These are phyloP conservation scores for Dysidea cf. avara DNA, from an alignment of 37 sponge, comb jelly and placozoan species.

Conservation along the genomic window DNA sequence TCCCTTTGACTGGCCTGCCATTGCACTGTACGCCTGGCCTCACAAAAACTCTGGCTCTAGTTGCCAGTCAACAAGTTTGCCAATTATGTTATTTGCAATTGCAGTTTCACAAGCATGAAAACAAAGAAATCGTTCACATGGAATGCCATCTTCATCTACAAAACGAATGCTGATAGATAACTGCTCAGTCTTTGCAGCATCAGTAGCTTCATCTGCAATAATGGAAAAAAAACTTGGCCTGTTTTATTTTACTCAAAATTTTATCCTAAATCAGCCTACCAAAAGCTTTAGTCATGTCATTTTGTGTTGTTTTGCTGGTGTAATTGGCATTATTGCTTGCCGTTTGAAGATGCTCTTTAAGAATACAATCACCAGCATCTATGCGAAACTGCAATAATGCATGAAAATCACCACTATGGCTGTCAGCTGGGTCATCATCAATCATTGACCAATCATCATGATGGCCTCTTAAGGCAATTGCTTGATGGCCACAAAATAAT, in stretches of 20 bases:
- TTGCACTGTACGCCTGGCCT: conserved; percentile 38
- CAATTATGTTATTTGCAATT: conserved; percentile 27
- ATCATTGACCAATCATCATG: conserved; percentile 37
- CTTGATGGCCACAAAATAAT: too few relatives aligned
- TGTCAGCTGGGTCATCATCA: conserved; percentile 8
- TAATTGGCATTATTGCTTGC: conserved; percentile 49
- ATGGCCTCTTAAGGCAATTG: conserved; percentile 62
- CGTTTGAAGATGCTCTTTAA: conserved; percentile 49
- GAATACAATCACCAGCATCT: conserved; percentile 55
- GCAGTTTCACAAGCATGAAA: conserved; percentile 26
- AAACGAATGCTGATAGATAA: conserved; percentile 17
- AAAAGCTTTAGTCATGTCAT: conserved; percentile 50
- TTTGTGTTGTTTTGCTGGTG: conserved; percentile 65
- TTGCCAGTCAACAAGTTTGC: conserved; percentile 12
- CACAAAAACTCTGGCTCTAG: conserved; percentile 20
- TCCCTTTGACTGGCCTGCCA: conserved; percentile 36
- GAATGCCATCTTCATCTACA: conserved; percentile 17
- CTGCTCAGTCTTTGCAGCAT: conserved; percentile 61
- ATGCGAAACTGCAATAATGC: too few relatives aligned
- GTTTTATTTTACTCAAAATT: conserved; percentile 27
- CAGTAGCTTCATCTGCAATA: conserved; percentile 75
- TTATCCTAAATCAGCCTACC: conserved; percentile 41
- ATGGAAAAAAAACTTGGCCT: conserved; percentile 55
- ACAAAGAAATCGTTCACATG: conserved; percentile 17
- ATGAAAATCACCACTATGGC: too few relatives aligned